A percentile compares a stretch with the other conserved stretches of the same genome.
Evolutionary conservation across 35 echinoderm and acorn worm genomes (phyloP).

Genomic region (Apostichopus californicus): DNA sequence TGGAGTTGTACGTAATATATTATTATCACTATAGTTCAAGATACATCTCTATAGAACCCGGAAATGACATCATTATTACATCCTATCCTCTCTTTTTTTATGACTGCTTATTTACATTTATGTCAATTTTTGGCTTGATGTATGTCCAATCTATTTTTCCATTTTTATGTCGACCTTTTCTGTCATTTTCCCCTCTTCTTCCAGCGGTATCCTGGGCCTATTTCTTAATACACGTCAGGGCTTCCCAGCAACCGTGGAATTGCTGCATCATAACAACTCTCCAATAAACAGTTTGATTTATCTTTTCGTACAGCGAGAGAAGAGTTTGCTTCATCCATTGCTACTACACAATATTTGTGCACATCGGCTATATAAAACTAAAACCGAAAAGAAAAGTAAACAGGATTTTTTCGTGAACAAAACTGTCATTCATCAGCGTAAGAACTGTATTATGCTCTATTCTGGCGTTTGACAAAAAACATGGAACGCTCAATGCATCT

Average conservation of each 20-base stretch:
- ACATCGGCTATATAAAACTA: background rate
- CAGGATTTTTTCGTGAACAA: too few species aligned
- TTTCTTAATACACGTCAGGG: background rate
- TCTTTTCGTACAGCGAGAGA: background rate
- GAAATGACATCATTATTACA: background rate
- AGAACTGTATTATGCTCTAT: too few species aligned
- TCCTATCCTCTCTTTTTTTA: background rate
- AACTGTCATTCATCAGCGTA: too few species aligned
- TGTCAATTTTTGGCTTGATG: background rate
- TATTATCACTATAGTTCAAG: too few species aligned
- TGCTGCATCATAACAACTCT: background rate
- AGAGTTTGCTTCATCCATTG: background rate
- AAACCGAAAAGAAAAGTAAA: background rate
- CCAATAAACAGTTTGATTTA: background rate
- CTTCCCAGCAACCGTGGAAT: constrained; percentile 5
- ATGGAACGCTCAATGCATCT: too few species aligned
- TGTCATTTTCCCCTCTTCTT: too few species aligned
- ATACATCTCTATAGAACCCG: background rate
- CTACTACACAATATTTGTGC: background rate
- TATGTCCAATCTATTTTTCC: background rate
- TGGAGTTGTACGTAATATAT: too few species aligned
- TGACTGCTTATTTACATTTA: constrained; percentile 8
- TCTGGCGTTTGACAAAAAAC: too few species aligned
- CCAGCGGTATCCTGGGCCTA: background rate
- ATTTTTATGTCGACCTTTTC: too few species aligned